These are phyloP conservation scores for Mesaphorura yosii DNA, from an alignment of 1,140 invertebrate species.

Conservation along the genomic window DNA sequence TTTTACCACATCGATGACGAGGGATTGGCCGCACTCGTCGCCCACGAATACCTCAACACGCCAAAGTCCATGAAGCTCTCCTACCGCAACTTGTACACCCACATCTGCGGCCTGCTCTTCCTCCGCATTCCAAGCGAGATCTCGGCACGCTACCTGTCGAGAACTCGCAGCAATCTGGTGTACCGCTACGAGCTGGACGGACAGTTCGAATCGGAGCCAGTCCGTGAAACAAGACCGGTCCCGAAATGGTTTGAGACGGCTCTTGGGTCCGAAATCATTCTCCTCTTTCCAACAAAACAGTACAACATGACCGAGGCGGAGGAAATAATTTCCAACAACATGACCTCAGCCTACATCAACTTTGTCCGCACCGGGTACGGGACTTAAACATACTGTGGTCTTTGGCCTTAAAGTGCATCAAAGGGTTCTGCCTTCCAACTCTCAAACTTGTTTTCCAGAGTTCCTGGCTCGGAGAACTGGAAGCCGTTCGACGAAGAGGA, in stretches of 20 bases:
- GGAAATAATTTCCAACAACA: background rate
- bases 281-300: background rate
- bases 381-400: too few species aligned
- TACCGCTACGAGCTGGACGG: background rate
- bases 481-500: background rate
- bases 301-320: background rate
- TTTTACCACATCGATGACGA: background rate
- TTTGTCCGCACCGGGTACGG: slow-evolving; percentile 2
- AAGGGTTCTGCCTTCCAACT: background rate
- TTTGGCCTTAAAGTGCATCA: background rate
- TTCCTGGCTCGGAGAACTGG: background rate
- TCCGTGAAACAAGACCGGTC: background rate
- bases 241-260: background rate
- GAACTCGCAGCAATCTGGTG: background rate
- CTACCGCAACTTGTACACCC: background rate
- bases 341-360: background rate
- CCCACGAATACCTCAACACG: slow-evolving; percentile 1
- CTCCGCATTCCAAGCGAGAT: background rate
- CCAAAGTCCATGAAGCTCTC: background rate
- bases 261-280: background rate
- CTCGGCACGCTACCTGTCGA: background rate
- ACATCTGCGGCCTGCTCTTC: background rate
- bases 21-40: background rate
- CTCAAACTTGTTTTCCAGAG: background rate
- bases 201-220: too few species aligned